Evolutionary conservation across 2,888 invertebrate species (phyloP).

Genomic region (Smittia aterrima): DNA sequence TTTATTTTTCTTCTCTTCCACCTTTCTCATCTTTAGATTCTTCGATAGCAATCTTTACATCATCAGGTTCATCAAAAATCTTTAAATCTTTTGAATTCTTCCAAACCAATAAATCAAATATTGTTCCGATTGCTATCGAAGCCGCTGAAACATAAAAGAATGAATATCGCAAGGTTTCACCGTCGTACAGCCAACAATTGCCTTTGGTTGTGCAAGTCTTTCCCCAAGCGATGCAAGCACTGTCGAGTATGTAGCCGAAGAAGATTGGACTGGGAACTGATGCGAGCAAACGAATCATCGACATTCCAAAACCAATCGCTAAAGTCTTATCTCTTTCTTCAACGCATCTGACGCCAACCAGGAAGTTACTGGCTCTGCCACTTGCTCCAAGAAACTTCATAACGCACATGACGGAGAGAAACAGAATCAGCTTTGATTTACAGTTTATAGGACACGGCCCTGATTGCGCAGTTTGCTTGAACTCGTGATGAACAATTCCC

Average conservation of each 20-base stretch:
- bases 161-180: slow-evolving; percentile 52
- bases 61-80: slow-evolving; percentile 57
- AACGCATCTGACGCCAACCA: slow-evolving; percentile 63
- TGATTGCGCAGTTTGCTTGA: slow-evolving; percentile 49
- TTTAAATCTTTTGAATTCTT: slow-evolving; percentile 60
- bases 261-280: slow-evolving; percentile 68
- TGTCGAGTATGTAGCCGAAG: slow-evolving; percentile 65
- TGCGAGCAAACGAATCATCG: slow-evolving; percentile 62
- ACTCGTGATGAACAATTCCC: neutral
- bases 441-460: slow-evolving; percentile 62
- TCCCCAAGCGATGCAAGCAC: slow-evolving; percentile 36
- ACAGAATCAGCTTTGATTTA: slow-evolving; percentile 57
- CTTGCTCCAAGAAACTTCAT: slow-evolving; percentile 62
- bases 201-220: slow-evolving; percentile 48
- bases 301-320: slow-evolving; percentile 62
- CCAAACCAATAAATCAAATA: slow-evolving; percentile 62
- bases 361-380: slow-evolving; percentile 62
- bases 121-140: slow-evolving; percentile 53
- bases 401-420: slow-evolving; percentile 58
- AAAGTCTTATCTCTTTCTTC: slow-evolving; percentile 64
- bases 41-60: no score
- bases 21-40: no score
- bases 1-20: no score
- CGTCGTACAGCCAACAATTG: slow-evolving; percentile 66
- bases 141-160: slow-evolving; percentile 61